Percentiles rank a stretch among this genome's conserved stretches.
Evolutionary conservation across 2,113 vertebrate genomes (phyloP).

Genomic region (Pica pica): DNA sequence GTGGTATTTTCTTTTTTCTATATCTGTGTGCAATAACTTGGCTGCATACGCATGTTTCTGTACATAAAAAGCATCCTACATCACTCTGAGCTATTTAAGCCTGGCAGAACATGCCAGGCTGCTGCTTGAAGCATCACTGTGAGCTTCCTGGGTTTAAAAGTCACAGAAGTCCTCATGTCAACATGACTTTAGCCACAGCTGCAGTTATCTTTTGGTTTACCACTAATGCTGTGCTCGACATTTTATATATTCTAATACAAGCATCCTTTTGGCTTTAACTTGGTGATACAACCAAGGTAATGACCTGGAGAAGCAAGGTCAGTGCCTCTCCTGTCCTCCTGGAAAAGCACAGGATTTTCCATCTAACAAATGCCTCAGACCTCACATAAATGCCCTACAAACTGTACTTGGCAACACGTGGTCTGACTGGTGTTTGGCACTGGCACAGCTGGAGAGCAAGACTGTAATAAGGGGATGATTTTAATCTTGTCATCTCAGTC

Average conservation of each 20-base stretch:
- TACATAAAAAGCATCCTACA: not conserved
- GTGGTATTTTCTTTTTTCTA: not conserved
- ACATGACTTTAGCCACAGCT: not conserved
- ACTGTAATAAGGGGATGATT: not conserved
- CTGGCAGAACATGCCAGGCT: not conserved
- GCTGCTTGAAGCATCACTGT: not conserved
- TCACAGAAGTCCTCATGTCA: not conserved
- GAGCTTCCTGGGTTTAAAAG: not conserved
- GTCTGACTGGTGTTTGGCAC: not conserved
- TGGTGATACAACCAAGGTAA: not conserved
- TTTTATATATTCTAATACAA: not conserved
- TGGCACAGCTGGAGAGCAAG: not conserved
- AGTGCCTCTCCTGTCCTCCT: not conserved
- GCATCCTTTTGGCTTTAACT: not conserved
- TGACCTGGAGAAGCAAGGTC: not conserved
- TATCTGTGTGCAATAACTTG: not conserved
- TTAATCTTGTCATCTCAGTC: not conserved
- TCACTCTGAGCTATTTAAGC: not conserved
- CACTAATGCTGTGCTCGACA: not conserved
- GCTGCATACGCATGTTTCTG: not conserved
- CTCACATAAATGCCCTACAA: not conserved
- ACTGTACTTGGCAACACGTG: not conserved
- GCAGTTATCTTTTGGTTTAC: not conserved
- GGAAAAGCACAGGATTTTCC: not conserved
- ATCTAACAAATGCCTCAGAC: not conserved